These are phyloP conservation scores for Orius insidiosus DNA, from an alignment of 1,140 invertebrate species.

Conservation along the genomic window DNA sequence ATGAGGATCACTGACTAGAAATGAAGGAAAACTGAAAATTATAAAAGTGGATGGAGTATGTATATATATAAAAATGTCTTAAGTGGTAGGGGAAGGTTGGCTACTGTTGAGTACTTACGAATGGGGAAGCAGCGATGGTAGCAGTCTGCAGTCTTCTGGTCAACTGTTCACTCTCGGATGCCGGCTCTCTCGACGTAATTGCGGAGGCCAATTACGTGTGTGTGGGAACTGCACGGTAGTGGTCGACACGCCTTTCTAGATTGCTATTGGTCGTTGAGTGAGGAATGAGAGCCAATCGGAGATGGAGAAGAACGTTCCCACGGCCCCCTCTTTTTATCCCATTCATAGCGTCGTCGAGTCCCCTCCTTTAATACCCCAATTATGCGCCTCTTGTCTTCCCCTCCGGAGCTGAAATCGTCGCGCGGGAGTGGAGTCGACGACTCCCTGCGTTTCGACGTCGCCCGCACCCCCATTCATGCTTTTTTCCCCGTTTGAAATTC, in stretches of 20 bases:
- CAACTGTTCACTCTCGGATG: constrained; percentile 9
- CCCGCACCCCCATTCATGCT: neutral
- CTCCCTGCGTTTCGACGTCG: neutral
- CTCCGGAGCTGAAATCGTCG: neutral
- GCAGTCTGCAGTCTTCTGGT: constrained; percentile 10
- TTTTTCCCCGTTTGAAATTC: neutral
- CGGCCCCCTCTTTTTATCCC: constrained; percentile 5
- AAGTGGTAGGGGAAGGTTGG: constrained; percentile 14
- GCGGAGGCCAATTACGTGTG: constrained; percentile 14
- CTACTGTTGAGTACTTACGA: constrained; percentile 14
- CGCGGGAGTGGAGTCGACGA: constrained; percentile 1
- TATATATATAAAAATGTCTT: too few species aligned
- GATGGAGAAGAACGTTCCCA: neutral
- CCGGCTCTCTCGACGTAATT: constrained; percentile 11
- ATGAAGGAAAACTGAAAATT: too few species aligned
- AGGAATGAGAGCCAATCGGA: neutral
- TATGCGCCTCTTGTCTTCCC: constrained; percentile 8
- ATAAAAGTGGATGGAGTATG: too few species aligned
- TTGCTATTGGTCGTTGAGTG: neutral
- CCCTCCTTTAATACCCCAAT: constrained; percentile 9
- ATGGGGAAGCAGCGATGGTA: constrained; percentile 14
- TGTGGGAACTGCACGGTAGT: constrained; percentile 19
- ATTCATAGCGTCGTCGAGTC: neutral
- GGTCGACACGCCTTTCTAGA: constrained; percentile 8
- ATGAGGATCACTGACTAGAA: too few species aligned